phyloP scores from a whole-genome alignment of 2,113 vertebrate genomes.

The Clarias macrocephalus region DNA sequence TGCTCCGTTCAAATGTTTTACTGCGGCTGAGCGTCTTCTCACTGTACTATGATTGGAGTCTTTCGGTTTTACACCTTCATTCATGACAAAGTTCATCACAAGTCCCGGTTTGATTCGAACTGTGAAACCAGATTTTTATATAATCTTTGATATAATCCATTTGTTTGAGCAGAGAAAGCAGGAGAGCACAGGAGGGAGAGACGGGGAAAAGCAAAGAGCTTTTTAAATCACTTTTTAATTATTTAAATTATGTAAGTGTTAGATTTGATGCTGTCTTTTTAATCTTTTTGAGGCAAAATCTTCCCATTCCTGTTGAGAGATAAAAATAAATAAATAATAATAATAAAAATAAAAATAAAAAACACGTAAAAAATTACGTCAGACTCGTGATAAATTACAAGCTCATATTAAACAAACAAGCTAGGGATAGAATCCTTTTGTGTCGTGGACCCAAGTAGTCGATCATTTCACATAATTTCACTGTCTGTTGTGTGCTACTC shows the following conservation, averaged over 20 bases:
- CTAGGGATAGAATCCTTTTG: background rate
- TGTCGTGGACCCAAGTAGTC: accelerated
- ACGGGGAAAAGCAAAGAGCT: background rate
- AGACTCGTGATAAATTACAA: background rate
- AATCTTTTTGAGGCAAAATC: background rate
- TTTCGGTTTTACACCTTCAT: no score
- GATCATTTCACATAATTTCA: background rate
- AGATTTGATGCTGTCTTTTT: background rate
- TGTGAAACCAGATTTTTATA: no score
- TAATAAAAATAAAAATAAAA: no score
- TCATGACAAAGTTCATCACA: no score
- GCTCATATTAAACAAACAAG: background rate
- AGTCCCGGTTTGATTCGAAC: no score
- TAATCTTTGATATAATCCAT: background rate
- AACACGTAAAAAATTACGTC: background rate
- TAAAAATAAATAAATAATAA: no score
- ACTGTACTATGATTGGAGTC: no score
- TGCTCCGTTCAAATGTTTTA: no score
- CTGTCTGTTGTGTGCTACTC: background rate
- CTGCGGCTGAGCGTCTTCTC: no score
- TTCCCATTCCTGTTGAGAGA: background rate
- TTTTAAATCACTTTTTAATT: constrained; percentile 1
- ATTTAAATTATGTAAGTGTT: background rate
- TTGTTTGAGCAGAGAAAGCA: background rate
- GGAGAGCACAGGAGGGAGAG: background rate